phyloP scores from a whole-genome alignment of 2,113 vertebrate species.

The Anolis sagrei region DNA sequence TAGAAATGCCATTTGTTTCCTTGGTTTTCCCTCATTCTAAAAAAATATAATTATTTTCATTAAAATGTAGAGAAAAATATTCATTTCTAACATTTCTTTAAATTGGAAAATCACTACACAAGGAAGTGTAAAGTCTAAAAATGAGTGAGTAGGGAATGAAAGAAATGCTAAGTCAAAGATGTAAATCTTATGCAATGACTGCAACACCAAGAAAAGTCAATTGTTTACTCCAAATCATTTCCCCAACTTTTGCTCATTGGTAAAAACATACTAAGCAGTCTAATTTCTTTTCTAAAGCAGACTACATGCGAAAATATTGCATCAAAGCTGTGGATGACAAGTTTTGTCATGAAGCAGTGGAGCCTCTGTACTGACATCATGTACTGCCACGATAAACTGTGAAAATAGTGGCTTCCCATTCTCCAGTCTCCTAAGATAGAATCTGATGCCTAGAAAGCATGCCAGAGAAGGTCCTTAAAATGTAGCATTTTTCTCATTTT shows the following conservation, averaged over 20 bases:
- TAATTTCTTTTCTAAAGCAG: background rate
- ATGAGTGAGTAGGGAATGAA: background rate
- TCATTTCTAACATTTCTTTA: background rate
- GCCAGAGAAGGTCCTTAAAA: background rate
- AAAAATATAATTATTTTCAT: constrained; percentile 21
- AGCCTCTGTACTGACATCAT: background rate
- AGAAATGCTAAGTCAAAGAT: background rate
- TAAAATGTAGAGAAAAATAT: background rate
- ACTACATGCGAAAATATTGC: background rate
- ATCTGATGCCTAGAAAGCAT: background rate
- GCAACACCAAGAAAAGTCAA: background rate
- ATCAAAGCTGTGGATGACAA: background rate
- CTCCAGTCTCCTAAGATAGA: background rate
- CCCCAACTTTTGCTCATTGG: background rate
- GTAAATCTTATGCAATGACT: background rate
- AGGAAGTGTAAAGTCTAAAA: background rate
- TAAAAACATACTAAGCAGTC: background rate
- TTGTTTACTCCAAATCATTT: background rate
- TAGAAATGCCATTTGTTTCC: constrained; percentile 40
- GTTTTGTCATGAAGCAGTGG: background rate
- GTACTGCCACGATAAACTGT: background rate
- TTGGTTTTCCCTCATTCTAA: background rate
- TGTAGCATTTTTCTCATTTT: background rate
- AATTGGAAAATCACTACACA: background rate
- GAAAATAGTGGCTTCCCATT: background rate